Evolutionary conservation across 2,113 vertebrate genomes (phyloP).

Genomic region (Chionis minor): DNA sequence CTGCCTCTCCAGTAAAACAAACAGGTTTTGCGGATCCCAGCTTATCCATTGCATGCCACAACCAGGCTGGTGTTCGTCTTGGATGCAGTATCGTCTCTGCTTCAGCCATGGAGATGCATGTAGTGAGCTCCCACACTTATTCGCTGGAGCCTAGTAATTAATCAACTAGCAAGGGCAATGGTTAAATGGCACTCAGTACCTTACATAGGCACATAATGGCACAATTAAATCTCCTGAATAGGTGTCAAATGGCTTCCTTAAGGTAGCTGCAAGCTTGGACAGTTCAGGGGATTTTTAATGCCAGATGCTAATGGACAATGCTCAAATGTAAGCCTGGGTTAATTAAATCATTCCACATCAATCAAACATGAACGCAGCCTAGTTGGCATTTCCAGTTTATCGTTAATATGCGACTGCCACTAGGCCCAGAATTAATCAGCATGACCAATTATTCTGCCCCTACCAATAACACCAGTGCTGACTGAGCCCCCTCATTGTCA

Average conservation of each 20-base stretch:
- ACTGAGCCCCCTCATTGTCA: background rate
- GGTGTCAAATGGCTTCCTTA: constrained; percentile 27
- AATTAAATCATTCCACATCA: background rate
- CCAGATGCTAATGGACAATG: background rate
- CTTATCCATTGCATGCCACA: background rate
- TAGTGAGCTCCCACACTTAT: background rate
- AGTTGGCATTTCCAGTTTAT: background rate
- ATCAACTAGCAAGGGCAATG: background rate
- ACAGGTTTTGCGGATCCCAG: constrained; percentile 11
- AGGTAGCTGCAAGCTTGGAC: constrained; percentile 5
- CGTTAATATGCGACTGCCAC: background rate
- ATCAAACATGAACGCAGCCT: background rate
- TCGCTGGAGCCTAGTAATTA: background rate
- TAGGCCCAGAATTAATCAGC: background rate
- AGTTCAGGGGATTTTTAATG: constrained; percentile 8
- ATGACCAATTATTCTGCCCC: background rate
- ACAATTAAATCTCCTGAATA: constrained; percentile 22
- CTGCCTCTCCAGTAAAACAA: constrained; percentile 23
- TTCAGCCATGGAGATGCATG: background rate
- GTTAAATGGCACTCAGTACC: constrained; percentile 5
- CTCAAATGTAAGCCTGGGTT: background rate
- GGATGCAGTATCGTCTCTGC: background rate
- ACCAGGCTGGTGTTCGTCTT: accelerated
- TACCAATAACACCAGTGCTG: background rate
- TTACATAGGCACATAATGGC: background rate